Percentiles rank a stretch among this genome's conserved stretches.
phyloP scores from a whole-genome alignment of 2,888 invertebrate species.

The Sphecodes monilicornis region DNA sequence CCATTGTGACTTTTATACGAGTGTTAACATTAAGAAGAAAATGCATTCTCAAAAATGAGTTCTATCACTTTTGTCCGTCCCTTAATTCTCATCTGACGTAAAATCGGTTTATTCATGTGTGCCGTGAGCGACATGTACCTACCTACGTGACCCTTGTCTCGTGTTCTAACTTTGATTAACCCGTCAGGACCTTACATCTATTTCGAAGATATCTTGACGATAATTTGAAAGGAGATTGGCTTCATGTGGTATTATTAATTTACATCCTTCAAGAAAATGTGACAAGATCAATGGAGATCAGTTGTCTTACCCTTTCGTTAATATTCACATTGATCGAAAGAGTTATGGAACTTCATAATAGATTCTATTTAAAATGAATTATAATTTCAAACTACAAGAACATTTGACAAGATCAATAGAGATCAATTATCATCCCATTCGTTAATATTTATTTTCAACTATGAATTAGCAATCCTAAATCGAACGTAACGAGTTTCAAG shows the following conservation, averaged over 20 bases:
- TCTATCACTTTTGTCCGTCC: background rate
- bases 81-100: constrained; percentile 15
- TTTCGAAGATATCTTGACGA: constrained; percentile 25
- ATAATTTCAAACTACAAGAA: too few species aligned
- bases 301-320: background rate
- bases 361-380: too few species aligned
- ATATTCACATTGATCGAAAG: background rate
- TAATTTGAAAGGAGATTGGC: constrained; percentile 48
- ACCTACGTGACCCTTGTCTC: constrained; percentile 52
- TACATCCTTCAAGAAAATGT: constrained; percentile 3
- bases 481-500: background rate
- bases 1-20: background rate
- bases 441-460: background rate
- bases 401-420: constrained; percentile 1
- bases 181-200: constrained; percentile 43
- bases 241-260: constrained; percentile 29
- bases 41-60: background rate
- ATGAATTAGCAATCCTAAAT: background rate
- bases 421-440: too few species aligned
- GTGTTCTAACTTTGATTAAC: constrained; percentile 63
- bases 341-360: too few species aligned
- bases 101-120: constrained; percentile 40
- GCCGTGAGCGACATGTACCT: constrained; percentile 30
- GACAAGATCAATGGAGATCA: background rate
- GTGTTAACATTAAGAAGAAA: background rate